Conservation (phyloP, 2,113 vertebrate species). For the Zapornia atra region DNA sequence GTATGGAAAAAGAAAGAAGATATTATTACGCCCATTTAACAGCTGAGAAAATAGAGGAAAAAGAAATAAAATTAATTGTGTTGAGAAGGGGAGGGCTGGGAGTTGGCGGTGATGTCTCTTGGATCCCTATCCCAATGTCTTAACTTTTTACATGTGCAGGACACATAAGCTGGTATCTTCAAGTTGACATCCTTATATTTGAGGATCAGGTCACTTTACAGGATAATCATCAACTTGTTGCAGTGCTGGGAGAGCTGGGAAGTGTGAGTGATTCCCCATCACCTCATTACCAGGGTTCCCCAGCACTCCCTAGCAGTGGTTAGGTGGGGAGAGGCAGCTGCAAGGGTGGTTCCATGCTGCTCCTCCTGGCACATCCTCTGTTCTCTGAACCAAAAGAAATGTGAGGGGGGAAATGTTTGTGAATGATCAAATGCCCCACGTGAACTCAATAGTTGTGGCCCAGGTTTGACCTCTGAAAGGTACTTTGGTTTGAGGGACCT, state of each 20-base stretch:
- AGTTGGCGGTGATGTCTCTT: not conserved
- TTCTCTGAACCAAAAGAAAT: not conserved
- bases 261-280: not conserved
- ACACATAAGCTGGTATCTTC: not conserved
- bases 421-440: not conserved
- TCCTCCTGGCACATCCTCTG: rapidly evolving
- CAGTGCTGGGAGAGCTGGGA: not conserved
- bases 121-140: not conserved
- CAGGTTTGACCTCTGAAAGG: constrained; percentile 34
- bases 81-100: not conserved
- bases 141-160: not conserved
- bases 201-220: not conserved
- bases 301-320: not conserved
- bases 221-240: not conserved
- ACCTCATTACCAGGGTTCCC: not conserved
- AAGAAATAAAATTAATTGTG: not conserved
- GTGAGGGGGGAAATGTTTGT: not conserved
- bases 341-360: not conserved
- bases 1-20: not conserved
- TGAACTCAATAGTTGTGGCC: constrained; percentile 16
- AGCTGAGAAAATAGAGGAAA: not conserved
- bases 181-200: not conserved
- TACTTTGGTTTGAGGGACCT: constrained; percentile 7
- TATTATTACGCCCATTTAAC: not conserved
- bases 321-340: not conserved